phyloP scores from a whole-genome alignment of 1,140 invertebrate species.

The Chelonus insularis region DNA sequence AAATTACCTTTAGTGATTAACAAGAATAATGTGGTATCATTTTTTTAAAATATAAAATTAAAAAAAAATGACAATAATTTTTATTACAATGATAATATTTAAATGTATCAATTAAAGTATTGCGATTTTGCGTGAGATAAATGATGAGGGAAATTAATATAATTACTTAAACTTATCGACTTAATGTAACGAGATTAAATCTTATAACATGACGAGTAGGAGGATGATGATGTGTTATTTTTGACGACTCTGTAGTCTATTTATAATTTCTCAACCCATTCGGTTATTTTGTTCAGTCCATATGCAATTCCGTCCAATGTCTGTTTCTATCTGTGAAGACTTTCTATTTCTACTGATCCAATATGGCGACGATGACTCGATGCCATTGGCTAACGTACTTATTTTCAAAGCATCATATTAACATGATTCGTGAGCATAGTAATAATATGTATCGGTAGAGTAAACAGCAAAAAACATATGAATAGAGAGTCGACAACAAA shows the following conservation, averaged over 20 bases:
- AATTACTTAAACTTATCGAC: background rate
- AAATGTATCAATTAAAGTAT: no score
- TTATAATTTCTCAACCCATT: constrained; percentile 22
- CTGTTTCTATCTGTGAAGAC: constrained; percentile 16
- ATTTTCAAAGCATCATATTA: background rate
- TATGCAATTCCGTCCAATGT: background rate
- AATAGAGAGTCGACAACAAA: no score
- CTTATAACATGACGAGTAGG: background rate
- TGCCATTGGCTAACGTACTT: background rate
- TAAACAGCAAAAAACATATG: no score
- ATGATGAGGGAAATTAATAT: no score
- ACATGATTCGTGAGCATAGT: no score
- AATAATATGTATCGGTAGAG: no score
- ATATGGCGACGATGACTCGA: constrained; percentile 23
- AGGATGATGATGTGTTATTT: background rate
- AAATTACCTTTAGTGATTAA: background rate
- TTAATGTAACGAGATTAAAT: background rate
- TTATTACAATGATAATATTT: no score
- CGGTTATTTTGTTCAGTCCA: constrained; percentile 26
- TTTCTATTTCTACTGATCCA: constrained; percentile 38
- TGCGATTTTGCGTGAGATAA: no score
- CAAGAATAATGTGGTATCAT: no score
- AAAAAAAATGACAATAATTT: no score
- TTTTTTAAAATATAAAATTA: no score
- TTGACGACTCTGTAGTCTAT: background rate